Conservation (phyloP, 2,888 invertebrate species). For the Chloroclystis v-ata region DNA sequence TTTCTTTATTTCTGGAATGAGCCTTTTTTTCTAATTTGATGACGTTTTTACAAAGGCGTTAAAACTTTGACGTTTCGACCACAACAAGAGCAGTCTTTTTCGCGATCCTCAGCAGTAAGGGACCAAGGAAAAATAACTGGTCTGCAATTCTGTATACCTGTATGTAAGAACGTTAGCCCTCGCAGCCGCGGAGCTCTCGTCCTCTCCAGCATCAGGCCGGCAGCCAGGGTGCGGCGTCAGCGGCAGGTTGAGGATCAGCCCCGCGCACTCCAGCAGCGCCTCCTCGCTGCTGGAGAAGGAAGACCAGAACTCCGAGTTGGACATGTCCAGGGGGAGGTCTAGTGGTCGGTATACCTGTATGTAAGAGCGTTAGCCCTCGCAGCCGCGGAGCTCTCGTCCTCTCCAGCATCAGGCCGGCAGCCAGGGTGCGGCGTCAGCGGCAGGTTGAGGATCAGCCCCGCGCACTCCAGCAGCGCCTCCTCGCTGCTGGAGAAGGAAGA, state of each 20-base stretch:
- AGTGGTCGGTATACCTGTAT: too few relatives aligned
- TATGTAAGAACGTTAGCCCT: conserved; percentile 81
- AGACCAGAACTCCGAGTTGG: conserved; percentile 88
- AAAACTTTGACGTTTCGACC: too few relatives aligned
- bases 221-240: conserved; percentile 81
- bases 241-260: conserved; percentile 84
- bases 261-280: conserved; percentile 84
- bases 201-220: conserved; percentile 47
- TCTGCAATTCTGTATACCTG: too few relatives aligned
- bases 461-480: conserved; percentile 85
- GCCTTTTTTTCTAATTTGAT: too few relatives aligned
- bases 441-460: conserved; percentile 84
- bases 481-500: conserved; percentile 89
- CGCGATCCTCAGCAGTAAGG: too few relatives aligned
- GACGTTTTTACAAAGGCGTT: too few relatives aligned
- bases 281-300: conserved; percentile 90
- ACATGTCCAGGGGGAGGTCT: conserved; percentile 82
- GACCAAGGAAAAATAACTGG: too few relatives aligned
- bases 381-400: conserved; percentile 67
- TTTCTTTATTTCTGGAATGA: too few relatives aligned
- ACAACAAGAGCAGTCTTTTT: too few relatives aligned
- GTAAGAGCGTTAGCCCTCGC: conserved; percentile 80
- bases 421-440: conserved; percentile 81
- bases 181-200: conserved; percentile 72
- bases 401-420: conserved; percentile 64